Evolutionary conservation across 2,797 vertebrate genomes (phyloP), one percentile per base, ranked within the genome.

Genomic region (Sebastolobus altivelis): DNA sequence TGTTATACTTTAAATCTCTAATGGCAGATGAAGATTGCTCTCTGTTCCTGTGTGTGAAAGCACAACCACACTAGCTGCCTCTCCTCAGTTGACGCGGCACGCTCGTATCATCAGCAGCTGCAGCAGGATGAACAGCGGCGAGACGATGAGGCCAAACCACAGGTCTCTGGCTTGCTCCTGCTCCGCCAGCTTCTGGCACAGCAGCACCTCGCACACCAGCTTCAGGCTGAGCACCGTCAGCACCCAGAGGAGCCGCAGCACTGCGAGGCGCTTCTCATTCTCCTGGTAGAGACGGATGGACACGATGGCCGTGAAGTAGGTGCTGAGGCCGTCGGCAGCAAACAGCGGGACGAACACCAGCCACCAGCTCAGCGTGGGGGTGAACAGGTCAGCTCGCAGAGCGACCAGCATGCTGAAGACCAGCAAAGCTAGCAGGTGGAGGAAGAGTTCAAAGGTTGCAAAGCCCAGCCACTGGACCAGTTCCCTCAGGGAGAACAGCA

Each of bases 41-140:
- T 80, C 52, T 70, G 58, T 52, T 80, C 33, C 40, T 10, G 65
- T 46, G 25, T 56, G 52, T 43, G 55, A 72, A 52, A 52, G 49
- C 49, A 66, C 25, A 52, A 29, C 3, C 16, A 18, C 11, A 18
- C 11, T 2, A 12, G 11, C 18, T 5, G 37, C 58, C 7, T 22
- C 46, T 18, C 37, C 66, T 95, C 91, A 99, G 94, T 98, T 99
- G 85, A 99, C 98, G 0, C 99, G 95, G 86, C 99, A 99, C 12
- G 98, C 98, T 29, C 98, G 96, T 85, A 99, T 99, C 99, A 99
- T 99, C 46, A 99, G 97, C 90, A 99, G 95, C 95, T 99, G 99
- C 58, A 99, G 95, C 18, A 99, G 96, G 88, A 99, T 98, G 95
- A 99, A 99, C 54, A 99, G 91, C 0, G 99, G 99, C 0, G 99